These are phyloP conservation scores for Eurytoma californica DNA, from an alignment of 2,888 invertebrate species.

Conservation along the genomic window DNA sequence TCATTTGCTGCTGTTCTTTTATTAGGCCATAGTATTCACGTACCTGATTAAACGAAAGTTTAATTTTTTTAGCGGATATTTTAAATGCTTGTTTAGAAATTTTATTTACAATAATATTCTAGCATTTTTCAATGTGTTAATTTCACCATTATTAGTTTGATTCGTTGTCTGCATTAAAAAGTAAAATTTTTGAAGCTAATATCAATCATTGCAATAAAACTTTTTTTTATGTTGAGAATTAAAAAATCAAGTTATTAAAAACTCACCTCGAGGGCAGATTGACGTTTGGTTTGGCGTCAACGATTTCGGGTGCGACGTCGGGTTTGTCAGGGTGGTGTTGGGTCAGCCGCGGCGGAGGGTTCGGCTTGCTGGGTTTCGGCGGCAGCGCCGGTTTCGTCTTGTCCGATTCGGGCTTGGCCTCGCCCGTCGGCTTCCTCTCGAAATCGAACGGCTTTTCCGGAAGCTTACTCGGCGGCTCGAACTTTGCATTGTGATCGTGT, in stretches of 20 bases:
- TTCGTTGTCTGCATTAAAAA: neutral
- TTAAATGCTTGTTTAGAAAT: no score
- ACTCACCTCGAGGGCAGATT: constrained; percentile 63
- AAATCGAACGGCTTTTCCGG: constrained; percentile 69
- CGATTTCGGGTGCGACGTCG: constrained; percentile 57
- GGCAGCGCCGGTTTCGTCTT: constrained; percentile 85
- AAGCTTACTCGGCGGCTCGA: constrained; percentile 67
- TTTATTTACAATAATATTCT: no score
- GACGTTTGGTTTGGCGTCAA: constrained; percentile 61
- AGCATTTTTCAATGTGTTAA: no score
- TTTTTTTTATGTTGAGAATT: no score
- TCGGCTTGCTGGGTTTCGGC: constrained; percentile 82
- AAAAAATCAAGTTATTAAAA: no score
- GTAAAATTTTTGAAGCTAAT: neutral
- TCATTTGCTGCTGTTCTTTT: no score
- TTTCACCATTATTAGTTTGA: no score
- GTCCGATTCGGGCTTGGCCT: constrained; percentile 62
- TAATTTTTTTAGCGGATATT: no score
- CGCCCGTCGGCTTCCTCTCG: constrained; percentile 59
- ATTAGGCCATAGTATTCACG: no score
- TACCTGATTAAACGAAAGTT: no score
- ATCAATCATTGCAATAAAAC: no score
- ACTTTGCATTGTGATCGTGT: constrained; percentile 66
- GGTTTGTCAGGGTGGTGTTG: constrained; percentile 69
- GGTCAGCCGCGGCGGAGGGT: constrained; percentile 72